Conservation (phyloP, 2,888 invertebrate genomes). For the Mythimna vitellina region DNA sequence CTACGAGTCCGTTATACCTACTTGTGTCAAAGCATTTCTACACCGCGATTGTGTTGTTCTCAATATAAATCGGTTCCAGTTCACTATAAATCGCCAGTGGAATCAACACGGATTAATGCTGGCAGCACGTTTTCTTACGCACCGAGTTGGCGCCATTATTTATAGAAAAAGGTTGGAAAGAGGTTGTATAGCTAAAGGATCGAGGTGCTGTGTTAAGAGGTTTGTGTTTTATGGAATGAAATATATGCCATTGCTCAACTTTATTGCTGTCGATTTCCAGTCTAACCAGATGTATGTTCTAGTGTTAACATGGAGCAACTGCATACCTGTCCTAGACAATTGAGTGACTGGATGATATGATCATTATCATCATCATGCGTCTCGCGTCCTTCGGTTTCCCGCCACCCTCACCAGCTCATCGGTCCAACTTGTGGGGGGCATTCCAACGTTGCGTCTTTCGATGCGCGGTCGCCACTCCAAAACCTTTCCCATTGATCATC, state of each 20-base stretch:
- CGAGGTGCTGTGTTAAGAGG: slow-evolving; percentile 21
- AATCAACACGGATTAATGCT: slow-evolving; percentile 57
- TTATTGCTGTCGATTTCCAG: not conserved
- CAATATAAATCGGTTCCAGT: slow-evolving; percentile 61
- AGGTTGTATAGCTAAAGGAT: slow-evolving; percentile 33
- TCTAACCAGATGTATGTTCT: not conserved
- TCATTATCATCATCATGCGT: too few species aligned
- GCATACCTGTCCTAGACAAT: not conserved
- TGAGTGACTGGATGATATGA: too few species aligned
- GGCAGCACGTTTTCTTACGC: slow-evolving; percentile 57
- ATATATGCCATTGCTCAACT: not conserved
- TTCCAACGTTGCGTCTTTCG: too few species aligned
- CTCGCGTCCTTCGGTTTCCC: too few species aligned
- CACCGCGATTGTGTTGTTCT: slow-evolving; percentile 57
- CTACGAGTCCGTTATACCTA: slow-evolving; percentile 63
- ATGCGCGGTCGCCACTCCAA: too few species aligned
- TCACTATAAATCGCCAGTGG: slow-evolving; percentile 54
- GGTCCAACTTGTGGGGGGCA: too few species aligned
- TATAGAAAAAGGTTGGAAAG: slow-evolving; percentile 48
- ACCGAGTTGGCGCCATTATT: slow-evolving; percentile 54
- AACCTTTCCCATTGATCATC: too few species aligned
- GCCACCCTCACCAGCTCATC: too few species aligned
- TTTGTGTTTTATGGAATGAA: slow-evolving; percentile 20
- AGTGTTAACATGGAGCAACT: not conserved
- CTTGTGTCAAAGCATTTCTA: slow-evolving; percentile 64